Percentiles rank a stretch among this genome's conserved stretches.
phyloP scores from a whole-genome alignment of 2,113 vertebrate species.

The Pachypanchax playfairii region DNA sequence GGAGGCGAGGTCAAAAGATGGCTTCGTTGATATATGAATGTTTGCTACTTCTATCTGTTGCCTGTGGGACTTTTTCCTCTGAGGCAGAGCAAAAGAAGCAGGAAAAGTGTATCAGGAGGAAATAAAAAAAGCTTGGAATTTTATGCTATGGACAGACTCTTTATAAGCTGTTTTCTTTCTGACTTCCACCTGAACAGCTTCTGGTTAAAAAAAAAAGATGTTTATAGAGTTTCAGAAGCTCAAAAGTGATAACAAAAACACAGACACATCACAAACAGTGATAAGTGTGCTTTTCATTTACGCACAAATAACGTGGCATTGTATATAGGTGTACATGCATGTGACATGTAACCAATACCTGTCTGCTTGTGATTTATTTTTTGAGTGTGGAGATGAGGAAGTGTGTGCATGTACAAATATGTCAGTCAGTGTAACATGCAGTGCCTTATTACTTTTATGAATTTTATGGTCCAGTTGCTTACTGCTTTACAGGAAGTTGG shows the following conservation, averaged over 20 bases:
- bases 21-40: conserved; percentile 63
- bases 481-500: conserved; percentile 34
- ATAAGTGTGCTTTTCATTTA: conserved; percentile 45
- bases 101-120: conserved; percentile 43
- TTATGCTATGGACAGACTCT: conserved; percentile 46
- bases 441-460: conserved; percentile 44
- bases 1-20: conserved; percentile 67
- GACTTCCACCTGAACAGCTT: conserved; percentile 17
- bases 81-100: conserved; percentile 48
- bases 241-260: conserved; percentile 11
- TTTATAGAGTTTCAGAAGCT: conserved; percentile 36
- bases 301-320: conserved; percentile 67
- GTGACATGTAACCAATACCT: conserved; percentile 47
- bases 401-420: conserved; percentile 28
- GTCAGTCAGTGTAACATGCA: conserved; percentile 36
- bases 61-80: conserved; percentile 62
- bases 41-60: conserved; percentile 68
- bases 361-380: conserved; percentile 49
- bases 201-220: conserved; percentile 27
- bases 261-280: conserved; percentile 30
- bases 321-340: conserved; percentile 56
- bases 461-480: conserved; percentile 34
- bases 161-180: conserved; percentile 53
- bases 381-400: conserved; percentile 28
- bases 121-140: conserved; percentile 35